Evolutionary conservation across 2,113 vertebrate species (phyloP), one percentile per base, ranked within the genome.

Genomic region (Morone chrysops): DNA sequence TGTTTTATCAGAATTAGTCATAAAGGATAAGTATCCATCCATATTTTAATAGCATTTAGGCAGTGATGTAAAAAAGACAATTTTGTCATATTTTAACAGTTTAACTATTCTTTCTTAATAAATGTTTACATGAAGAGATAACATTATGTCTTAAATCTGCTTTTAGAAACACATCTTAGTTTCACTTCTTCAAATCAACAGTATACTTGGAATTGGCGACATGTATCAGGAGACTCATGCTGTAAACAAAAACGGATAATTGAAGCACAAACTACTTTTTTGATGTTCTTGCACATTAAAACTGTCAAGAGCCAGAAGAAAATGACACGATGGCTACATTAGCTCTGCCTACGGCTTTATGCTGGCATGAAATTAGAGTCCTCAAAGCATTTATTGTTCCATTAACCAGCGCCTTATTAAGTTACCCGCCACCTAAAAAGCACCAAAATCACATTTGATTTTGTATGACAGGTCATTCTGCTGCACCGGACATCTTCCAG

Each of bases 361-460:
- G 22, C 50, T 59, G 75, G 51, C 17, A 65, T 57, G 43, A 77
- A 57, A 67, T 38, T 12, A 13, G 60, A 56, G 17, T 43, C 40
- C 22, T 9, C 53, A 13, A 48, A 68, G 43, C 7, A 1, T 57
- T 74, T 60, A 68, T 31, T 17, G n/a, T 56, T 31, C 50, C 66
- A 70, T 68, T 71, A 57, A 59, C 10, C 12, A 38, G n/a, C 2
- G 2, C 41, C 25, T 65, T 57, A 71, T 75, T 62, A 76, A 47
- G 59, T 70, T 63, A 48, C 50, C 51, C 8, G 8, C 10, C n/a
- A 43, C 20, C 41, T 31, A 76, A 74, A 77, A 81, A n/a, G 63
- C 47, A 51, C 31, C 41, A 47, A 60, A 48, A 65, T 78, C 69
- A 8, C 66, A 70, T 82, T 56, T 4, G 5, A 63, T 67, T 77